A percentile compares a stretch with the other conserved stretches of the same genome.
Conservation (phyloP, 2,797 vertebrate species). For the Xenops minutus region DNA sequence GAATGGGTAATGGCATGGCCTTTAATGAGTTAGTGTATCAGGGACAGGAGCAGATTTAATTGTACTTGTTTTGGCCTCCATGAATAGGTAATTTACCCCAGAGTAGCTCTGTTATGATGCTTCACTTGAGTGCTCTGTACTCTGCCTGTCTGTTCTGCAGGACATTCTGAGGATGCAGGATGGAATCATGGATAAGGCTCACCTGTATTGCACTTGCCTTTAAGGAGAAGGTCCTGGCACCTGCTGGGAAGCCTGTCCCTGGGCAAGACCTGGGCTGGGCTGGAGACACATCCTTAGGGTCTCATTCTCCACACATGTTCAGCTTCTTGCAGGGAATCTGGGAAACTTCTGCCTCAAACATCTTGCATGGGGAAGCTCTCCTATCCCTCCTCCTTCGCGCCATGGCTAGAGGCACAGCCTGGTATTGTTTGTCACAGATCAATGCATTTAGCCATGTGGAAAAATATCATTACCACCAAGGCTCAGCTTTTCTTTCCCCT, state of each 20-base stretch:
- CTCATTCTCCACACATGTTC: accelerated
- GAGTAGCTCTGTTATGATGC: not conserved
- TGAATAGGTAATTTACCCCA: not conserved
- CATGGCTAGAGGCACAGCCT: not conserved
- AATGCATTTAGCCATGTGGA: slow-evolving; percentile 59
- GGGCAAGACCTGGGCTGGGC: not conserved
- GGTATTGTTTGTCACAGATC: slow-evolving; percentile 52
- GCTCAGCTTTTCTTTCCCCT: slow-evolving; percentile 30
- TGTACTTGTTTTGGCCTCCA: not conserved
- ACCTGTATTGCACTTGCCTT: not conserved
- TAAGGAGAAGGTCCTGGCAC: not conserved
- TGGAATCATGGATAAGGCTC: not conserved
- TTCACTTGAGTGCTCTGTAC: not conserved
- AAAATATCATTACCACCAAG: slow-evolving; percentile 54
- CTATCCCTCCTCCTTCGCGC: not conserved
- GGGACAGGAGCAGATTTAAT: not conserved
- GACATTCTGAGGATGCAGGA: not conserved
- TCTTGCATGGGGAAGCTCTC: not conserved
- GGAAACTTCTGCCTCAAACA: not conserved
- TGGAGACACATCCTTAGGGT: not conserved
- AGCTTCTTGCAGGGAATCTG: not conserved
- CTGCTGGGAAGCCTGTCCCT: accelerated
- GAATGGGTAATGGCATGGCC: not conserved
- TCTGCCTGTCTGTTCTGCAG: not conserved
- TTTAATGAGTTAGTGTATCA: not conserved